Evolutionary conservation across 2,888 invertebrate species (phyloP), one percentile per base, ranked within the genome.

Genomic region (Cotesia congregata): DNA sequence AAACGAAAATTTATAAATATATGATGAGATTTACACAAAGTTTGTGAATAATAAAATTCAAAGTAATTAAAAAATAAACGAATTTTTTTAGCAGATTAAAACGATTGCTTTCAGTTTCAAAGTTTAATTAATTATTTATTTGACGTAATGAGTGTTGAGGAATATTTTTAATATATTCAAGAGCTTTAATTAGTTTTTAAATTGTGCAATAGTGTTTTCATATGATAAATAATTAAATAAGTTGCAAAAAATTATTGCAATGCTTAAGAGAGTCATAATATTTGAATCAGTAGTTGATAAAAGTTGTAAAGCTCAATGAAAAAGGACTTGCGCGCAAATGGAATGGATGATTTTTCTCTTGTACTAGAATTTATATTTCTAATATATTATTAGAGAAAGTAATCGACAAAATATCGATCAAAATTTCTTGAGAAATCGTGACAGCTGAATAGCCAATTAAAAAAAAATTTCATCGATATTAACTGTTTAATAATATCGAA

Each of bases 291-390:
- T 67, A 39, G 65, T 67, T 59, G 59, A 59, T 65, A 41, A 67
- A 40, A 73, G 60, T 73, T 12, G 60, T 61, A 39, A 50, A 73
- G 67, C 60, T 73, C 73, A 67, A 73, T 73, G 73, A 73, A 73
- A 59, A 20, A 20, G 50, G 73, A 60, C 73, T 67, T 73, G 73
- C 73, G 73, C 73, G 67, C 17, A 50, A 38, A 30, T 50, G 38
- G 6, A 38, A 30, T 38, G 38, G 15, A 67, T 59, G 39, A 67
- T 67, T 73, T 39, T 1, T 73, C 9, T 41, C 61, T 65, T 30
- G 12, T 30, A 65, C 9, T 65, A 65, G 30, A 30, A 65, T 30
- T 65, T 30, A 65, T 30, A 30, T 65, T 12, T 30, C 20, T 17
- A 2, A 65, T 30, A 65, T 30, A 7, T 65, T 1, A 30, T 30